Evolutionary conservation across 2,113 vertebrate genomes (phyloP).

Genomic region (Sceloporus tristichus): DNA sequence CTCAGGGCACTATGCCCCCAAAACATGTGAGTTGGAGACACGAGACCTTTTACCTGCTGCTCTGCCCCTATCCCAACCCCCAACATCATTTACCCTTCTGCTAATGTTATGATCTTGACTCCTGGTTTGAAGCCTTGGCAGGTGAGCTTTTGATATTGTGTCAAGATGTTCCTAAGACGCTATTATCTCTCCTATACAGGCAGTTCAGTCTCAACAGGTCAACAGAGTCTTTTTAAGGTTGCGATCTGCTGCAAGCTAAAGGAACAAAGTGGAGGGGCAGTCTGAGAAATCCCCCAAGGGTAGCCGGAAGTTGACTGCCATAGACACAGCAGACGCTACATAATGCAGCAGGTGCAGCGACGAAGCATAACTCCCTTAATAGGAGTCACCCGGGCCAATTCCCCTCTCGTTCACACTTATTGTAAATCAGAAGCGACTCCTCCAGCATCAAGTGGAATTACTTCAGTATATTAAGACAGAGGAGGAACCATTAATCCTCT

Average conservation of each 20-base stretch:
- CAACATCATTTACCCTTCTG: not conserved
- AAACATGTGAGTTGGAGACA: not conserved
- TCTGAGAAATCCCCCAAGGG: not conserved
- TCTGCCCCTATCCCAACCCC: not conserved
- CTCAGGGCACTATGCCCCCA: not conserved
- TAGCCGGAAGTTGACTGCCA: not conserved
- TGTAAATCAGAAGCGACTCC: constrained; percentile 37
- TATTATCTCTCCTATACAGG: not conserved
- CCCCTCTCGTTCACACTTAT: constrained; percentile 20
- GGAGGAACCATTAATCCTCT: constrained; percentile 32
- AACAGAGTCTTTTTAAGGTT: no score
- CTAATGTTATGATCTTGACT: not conserved
- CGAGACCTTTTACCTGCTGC: not conserved
- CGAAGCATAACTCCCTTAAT: constrained; percentile 18
- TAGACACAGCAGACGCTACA: no score
- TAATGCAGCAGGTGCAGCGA: not conserved
- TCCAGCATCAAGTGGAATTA: not conserved
- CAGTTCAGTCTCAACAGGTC: no score
- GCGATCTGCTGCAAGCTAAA: not conserved
- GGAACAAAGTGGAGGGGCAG: not conserved
- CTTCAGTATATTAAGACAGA: constrained; percentile 33
- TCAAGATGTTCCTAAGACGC: not conserved
- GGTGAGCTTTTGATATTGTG: not conserved
- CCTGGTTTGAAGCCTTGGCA: not conserved
- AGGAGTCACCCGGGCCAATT: constrained; percentile 25